Conservation (phyloP, 2,888 invertebrate species). For the Pollenia labialis region DNA sequence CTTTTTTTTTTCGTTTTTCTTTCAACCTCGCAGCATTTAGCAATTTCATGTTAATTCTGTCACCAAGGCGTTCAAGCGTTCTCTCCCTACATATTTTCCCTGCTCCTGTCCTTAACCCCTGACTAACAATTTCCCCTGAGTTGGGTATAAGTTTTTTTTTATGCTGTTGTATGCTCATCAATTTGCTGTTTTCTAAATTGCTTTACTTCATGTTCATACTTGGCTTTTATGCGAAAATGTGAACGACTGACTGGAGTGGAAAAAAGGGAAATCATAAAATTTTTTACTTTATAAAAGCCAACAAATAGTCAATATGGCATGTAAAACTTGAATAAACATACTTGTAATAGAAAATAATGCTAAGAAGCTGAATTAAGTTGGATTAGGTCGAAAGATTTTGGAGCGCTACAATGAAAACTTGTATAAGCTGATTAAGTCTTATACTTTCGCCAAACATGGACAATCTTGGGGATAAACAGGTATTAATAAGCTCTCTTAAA, state of each 20-base stretch:
- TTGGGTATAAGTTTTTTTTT: background rate
- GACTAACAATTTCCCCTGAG: background rate
- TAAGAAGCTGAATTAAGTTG: background rate
- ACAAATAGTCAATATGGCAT: constrained; percentile 33
- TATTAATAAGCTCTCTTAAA: too few relatives aligned
- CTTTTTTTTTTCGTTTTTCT: background rate
- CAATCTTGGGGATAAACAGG: too few relatives aligned
- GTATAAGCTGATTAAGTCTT: too few relatives aligned
- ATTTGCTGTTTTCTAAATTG: constrained; percentile 20
- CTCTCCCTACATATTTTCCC: background rate
- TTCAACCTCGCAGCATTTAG: constrained; percentile 9
- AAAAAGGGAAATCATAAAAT: background rate
- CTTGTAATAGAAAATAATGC: background rate
- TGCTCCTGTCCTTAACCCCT: background rate
- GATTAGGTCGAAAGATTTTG: background rate
- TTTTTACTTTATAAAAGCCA: constrained; percentile 14
- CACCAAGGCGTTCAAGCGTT: constrained; percentile 23
- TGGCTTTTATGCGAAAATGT: constrained; percentile 13
- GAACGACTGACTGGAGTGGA: background rate
- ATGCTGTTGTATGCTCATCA: constrained; percentile 5
- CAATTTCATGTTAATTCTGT: constrained; percentile 40
- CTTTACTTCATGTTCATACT: constrained; percentile 25
- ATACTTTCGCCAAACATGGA: too few relatives aligned
- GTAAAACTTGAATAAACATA: background rate
- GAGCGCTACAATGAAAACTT: background rate